Evolutionary conservation across 2,113 vertebrate genomes (phyloP).

Genomic region (Leiothrix lutea): DNA sequence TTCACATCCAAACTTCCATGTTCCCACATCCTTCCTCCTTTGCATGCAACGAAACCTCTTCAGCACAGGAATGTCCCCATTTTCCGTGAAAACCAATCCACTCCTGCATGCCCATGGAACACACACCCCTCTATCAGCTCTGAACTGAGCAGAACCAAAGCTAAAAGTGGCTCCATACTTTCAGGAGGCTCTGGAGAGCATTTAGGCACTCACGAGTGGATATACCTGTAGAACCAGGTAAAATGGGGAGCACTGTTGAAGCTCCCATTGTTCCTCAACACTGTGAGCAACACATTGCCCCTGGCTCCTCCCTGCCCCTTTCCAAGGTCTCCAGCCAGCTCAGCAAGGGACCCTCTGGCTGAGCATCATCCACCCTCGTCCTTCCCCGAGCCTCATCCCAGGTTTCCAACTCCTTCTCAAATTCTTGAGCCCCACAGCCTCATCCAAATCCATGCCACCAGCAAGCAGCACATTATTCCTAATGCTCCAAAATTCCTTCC

Average conservation of each 20-base stretch:
- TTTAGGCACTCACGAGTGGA: background rate
- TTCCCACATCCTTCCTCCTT: background rate
- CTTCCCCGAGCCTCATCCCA: rapidly evolving
- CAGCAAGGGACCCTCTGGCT: background rate
- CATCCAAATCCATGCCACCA: background rate
- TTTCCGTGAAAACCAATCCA: background rate
- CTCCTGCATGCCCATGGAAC: background rate
- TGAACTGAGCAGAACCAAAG: background rate
- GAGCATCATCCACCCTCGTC: background rate
- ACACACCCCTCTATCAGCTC: rapidly evolving
- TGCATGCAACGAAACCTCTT: no score
- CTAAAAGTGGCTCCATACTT: background rate
- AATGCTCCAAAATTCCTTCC: background rate
- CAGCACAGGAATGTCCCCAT: background rate
- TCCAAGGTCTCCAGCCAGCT: background rate
- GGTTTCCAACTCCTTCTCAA: background rate
- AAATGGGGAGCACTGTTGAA: background rate
- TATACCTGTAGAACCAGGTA: background rate
- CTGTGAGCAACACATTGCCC: background rate
- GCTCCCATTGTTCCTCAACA: rapidly evolving
- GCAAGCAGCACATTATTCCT: rapidly evolving
- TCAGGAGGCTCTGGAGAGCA: background rate
- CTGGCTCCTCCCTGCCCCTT: background rate
- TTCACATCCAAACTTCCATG: background rate
- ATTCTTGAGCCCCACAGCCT: background rate